Evolutionary conservation across 2,888 invertebrate genomes (phyloP).

Genomic region (Microctonus hyperodae): DNA sequence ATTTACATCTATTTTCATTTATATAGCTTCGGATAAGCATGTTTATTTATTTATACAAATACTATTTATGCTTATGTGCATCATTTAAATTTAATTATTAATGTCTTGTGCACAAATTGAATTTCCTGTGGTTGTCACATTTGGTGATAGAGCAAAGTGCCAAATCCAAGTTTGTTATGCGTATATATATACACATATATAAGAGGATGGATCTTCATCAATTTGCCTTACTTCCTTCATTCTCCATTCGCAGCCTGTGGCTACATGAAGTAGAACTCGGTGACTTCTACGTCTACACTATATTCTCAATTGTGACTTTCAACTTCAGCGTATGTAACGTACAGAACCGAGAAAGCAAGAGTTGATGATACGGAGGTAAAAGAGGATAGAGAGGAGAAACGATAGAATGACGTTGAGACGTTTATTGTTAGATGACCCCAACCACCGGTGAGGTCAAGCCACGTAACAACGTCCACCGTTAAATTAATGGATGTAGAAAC

Average conservation of each 20-base stretch:
- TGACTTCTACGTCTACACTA: neutral
- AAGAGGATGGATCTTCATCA: neutral
- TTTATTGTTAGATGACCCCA: constrained; percentile 11
- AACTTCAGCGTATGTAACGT: neutral
- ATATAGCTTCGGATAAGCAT: neutral
- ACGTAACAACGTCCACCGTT: constrained; percentile 17
- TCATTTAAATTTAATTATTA: neutral
- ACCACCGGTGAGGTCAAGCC: constrained; percentile 6
- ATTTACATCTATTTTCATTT: neutral
- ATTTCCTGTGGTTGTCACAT: neutral
- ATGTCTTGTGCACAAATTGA: neutral
- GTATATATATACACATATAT: neutral
- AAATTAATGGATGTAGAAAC: constrained; percentile 21
- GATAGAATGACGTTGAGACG: constrained; percentile 6
- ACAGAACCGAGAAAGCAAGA: neutral
- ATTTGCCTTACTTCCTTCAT: neutral
- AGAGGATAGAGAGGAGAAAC: neutral
- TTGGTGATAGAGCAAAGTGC: neutral
- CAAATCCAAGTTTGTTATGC: neutral
- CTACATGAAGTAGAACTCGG: neutral
- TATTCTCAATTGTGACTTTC: neutral
- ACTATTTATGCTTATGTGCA: neutral
- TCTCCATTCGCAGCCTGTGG: neutral
- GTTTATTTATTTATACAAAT: neutral
- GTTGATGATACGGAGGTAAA: neutral